Evolutionary conservation across 2,113 vertebrate genomes (phyloP), one percentile per base, ranked within the genome.

Genomic region (Siphamia tubifer): DNA sequence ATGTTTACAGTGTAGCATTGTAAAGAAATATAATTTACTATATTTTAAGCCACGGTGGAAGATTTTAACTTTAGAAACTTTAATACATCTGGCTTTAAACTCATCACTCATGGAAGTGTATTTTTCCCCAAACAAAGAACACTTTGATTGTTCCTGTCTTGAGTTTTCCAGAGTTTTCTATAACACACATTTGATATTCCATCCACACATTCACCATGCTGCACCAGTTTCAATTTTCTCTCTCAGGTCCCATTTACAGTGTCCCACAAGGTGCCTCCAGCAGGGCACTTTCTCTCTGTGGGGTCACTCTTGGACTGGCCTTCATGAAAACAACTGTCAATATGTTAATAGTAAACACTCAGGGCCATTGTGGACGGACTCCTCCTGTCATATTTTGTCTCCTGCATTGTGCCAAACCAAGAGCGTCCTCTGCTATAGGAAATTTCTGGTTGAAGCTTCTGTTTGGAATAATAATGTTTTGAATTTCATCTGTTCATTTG

Each of bases 261-360:
- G 83, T 87, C 68, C 83, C 82, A 84, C 75, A 45, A 82, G 87
- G 84, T 86, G 87, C 77, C 89, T 88, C 83, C 83, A 88, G 83
- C 84, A 74, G 83, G 83, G 87, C 84, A 44, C 72, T 77, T 74
- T 90, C 87, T 81, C 88, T 86, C 86, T 31, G 85, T 87, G 82
- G 77, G 89, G 89, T 89, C 88, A 86, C 83, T 79, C 73, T 89
- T 62, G 63, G 77, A 88, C 78, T 71, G 66, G 79, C 73, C 82
- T 47, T 77, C 68, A 74, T 65, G 44, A 89, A 81, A 79, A 81
- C 45, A 87, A 88, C 85, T 89, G 83, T 90, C 88, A 90, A 82
- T 91, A 92, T 91, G 92, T 90, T 92, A 92, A 92, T 93, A 54
- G 30, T 12, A 81, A 84, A 79, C 71, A 74, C 77, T 81, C 56